A percentile compares a stretch with the other conserved stretches of the same genome.
Evolutionary conservation across 2,113 vertebrate genomes (phyloP).

Genomic region (Heterochromis multidens): DNA sequence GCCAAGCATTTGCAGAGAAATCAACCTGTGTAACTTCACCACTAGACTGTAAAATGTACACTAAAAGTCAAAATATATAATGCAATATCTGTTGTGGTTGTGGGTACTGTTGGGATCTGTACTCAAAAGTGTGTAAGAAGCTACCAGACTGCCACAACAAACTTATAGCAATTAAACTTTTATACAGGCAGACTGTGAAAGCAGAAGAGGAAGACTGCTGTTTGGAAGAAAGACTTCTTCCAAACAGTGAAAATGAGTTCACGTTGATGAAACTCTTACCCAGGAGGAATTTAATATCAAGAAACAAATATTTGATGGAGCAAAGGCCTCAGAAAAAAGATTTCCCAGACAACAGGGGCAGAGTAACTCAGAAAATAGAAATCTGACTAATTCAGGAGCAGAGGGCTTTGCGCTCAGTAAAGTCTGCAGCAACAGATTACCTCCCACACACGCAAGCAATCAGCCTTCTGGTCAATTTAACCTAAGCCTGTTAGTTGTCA

Average conservation of each 20-base stretch:
- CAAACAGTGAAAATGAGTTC: neutral
- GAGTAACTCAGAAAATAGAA: neutral
- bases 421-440: neutral
- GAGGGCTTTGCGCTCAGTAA: neutral
- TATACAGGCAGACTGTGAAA: neutral
- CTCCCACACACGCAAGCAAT: neutral
- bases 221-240: neutral
- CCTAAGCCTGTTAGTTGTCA: neutral
- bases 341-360: neutral
- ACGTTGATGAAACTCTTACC: slow-evolving; percentile 16
- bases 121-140: neutral
- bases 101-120: neutral
- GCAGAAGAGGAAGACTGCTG: neutral
- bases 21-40: neutral
- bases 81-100: neutral
- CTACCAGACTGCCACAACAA: neutral
- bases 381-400: slow-evolving; percentile 5
- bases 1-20: neutral
- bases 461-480: neutral
- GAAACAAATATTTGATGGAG: slow-evolving; percentile 22
- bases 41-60: neutral
- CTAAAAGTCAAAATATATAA: neutral
- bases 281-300: slow-evolving; percentile 30
- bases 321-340: neutral
- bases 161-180: neutral